Base-by-base conservation (phyloP, 2,113 vertebrate species). In the Ursus arctos region DNA sequence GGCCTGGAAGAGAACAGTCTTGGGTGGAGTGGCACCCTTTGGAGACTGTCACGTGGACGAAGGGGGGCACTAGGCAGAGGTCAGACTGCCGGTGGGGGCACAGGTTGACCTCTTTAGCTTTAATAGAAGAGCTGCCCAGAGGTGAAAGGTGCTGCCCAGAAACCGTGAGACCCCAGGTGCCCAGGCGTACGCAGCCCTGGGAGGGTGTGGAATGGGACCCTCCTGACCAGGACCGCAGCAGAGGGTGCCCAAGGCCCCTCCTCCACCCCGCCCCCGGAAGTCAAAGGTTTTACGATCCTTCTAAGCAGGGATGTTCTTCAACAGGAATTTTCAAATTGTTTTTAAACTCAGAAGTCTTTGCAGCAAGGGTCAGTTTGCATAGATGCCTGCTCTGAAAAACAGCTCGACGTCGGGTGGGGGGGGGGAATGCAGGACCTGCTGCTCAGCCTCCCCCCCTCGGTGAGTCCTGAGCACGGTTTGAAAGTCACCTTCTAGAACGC, bases 111-210 rank as follows among this genome's bases (percentile, higher is more conserved):
- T 0, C 21, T 65, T 43, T 2, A 61, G 24, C 90, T 71, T 40
- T 3, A 55, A 15, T 9, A 36, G 61, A 63, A 47, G 21, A 15
- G 49, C 85, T 76, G 43, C 53, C 84, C 22, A 36, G 67, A 72
- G 18, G 76, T 26, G 9, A 36, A 47, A 61, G 49, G 83, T 67
- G 63, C 63, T 15, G 3, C 94, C 85, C 28, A 53, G 69, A 69
- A 71, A 33, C 79, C 11, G 3, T 18, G 49, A 49, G 91, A 74
- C 59, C 14, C 80, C 67, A 40, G 33, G 47, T 59, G 31, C 86
- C 49, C 2, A 74, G 33, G 61, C 11, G 0, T 7, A 2, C 2
- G 4, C 0, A 1, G 16, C 7, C 1, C 2, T 8, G 43, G 33
- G 19, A 18, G 43, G 36, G 18, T 26, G 1, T 9, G 31, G 13